Conservation (phyloP, 2,113 vertebrate genomes). For the Phalacrocorax brasilianus region DNA sequence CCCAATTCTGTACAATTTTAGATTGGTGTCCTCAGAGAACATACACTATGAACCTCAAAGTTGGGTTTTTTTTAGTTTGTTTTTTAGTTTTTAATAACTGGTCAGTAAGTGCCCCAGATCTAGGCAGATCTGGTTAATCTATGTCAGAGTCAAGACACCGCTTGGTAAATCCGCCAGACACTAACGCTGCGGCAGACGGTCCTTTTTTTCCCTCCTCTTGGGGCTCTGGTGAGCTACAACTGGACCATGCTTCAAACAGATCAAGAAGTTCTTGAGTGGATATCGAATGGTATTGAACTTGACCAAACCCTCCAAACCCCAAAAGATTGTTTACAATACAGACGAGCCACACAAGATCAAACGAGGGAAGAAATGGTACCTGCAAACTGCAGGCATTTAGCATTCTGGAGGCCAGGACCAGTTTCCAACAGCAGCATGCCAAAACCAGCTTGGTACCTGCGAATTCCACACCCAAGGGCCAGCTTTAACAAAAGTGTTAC, state of each 20-base stretch:
- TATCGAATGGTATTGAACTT: neutral
- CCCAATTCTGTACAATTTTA: neutral
- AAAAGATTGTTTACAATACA: neutral
- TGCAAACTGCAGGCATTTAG: neutral
- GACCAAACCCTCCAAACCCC: neutral
- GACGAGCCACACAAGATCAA: neutral
- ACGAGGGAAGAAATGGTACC: neutral
- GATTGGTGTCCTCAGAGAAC: neutral
- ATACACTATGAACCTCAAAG: neutral
- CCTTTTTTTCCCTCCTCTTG: neutral
- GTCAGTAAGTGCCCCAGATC: neutral
- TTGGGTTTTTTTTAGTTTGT: neutral
- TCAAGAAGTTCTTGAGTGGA: neutral
- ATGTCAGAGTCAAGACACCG: rapidly evolving
- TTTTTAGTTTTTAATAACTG: neutral
- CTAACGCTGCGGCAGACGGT: neutral
- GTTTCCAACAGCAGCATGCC: neutral
- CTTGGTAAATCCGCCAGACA: neutral
- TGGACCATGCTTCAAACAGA: neutral
- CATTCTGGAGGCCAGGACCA: neutral
- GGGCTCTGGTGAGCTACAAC: neutral
- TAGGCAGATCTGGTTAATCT: neutral
- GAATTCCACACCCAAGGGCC: neutral
- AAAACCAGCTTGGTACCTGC: neutral
- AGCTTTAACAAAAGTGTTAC: neutral